A percentile compares a stretch with the other conserved stretches of the same genome.
These are phyloP conservation scores for Glyptemys insculpta DNA, from an alignment of 2,797 vertebrate genomes.

Conservation along the genomic window DNA sequence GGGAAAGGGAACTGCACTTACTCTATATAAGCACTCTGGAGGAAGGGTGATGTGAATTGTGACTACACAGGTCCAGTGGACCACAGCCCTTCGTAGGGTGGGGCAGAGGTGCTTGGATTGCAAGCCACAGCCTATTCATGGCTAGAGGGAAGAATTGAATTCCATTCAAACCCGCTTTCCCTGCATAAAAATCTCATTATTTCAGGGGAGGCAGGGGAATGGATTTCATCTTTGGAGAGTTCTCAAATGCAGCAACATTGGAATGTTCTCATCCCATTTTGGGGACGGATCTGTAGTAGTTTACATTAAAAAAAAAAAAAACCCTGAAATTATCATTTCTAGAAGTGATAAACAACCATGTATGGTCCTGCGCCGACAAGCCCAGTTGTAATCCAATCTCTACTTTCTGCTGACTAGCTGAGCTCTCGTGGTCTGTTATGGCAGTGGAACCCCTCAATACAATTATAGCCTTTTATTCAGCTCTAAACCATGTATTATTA, in stretches of 20 bases:
- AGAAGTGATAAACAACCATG: constrained; percentile 59
- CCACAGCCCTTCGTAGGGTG: neutral
- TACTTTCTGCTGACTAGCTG: constrained; percentile 79
- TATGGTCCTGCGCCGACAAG: constrained; percentile 53
- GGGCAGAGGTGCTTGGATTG: neutral
- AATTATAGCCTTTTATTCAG: constrained; percentile 82
- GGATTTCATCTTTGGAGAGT: neutral
- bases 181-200: constrained; percentile 38
- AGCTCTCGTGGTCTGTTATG: constrained; percentile 79
- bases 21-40: neutral
- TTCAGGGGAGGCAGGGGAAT: neutral
- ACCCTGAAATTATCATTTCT: constrained; percentile 36
- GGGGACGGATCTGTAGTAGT: constrained; percentile 3
- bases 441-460: constrained; percentile 82
- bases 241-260: neutral
- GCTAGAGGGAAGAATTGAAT: neutral
- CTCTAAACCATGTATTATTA: constrained; percentile 79
- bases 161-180: neutral
- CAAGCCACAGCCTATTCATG: neutral
- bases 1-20: neutral
- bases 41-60: neutral
- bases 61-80: neutral
- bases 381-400: constrained; percentile 70
- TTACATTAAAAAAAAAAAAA: neutral
- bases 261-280: constrained; percentile 29